Base-by-base conservation (phyloP, 2,113 vertebrate genomes). In the Semnornis frantzii region DNA sequence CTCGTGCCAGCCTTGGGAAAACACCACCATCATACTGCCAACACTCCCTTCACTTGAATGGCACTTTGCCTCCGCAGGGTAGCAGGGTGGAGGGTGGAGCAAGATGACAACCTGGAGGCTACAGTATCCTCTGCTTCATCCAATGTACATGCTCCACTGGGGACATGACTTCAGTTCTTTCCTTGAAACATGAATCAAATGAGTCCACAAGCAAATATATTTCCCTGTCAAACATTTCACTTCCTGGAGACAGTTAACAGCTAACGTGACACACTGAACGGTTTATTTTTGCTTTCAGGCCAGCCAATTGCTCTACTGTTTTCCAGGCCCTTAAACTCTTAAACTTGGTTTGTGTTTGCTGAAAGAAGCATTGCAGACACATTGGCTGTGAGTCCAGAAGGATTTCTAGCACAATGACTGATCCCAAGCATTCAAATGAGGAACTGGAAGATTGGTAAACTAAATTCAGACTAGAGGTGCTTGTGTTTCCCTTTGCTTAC, bases 141-240 rank as follows among this genome's bases (percentile, higher is more conserved):
- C 15, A 15, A 87, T 92, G 62, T 16, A 62, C 48, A 34, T 30
- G 44, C 65, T 86, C 92, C 72, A 18, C 31, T 74, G 81, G 77
- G 79, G 86, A 65, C 73, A 95, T 94, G 93, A 95, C 94, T 92
- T 93, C 90, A 97, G n/a, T 92, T 80, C 39, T 72, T 92, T 93
- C 94, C 86, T 85, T 87, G 75, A 92, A 94, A 92, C 81, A 92
- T 92, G 93, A 94, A 95, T 95, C 94, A 93, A 91, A 85, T 17
- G 77, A 94, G 75, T 39, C 85, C 63, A 68, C 78, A 89, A 94
- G 84, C 83, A 96, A 89, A 95, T 85, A 92, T 62, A 79, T 96
- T 92, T 91, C 87, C 70, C 77, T 92, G 95, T 94, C 95, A 95
- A 97, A 92, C 84, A 81, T 87, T 96, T 90, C 80, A 75, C 75